Conservation (phyloP, 2,888 invertebrate genomes). For the Crepidodera aurea region DNA sequence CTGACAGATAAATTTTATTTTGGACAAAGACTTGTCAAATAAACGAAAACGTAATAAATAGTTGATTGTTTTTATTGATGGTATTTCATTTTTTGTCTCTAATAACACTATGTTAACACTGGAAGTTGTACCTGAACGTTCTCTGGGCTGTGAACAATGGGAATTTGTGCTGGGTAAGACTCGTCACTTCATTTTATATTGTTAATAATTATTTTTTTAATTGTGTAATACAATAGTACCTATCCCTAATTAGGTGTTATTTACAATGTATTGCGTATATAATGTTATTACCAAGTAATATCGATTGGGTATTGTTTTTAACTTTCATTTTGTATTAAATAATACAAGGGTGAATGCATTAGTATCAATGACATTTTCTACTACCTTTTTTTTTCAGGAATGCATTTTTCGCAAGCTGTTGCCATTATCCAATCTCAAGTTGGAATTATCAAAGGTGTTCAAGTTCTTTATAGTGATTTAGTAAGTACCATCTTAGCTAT, state of each 20-base stretch:
- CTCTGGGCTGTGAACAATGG: constrained; percentile 97
- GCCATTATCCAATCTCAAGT: constrained; percentile 97
- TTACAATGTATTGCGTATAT: constrained; percentile 13
- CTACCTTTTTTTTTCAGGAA: constrained; percentile 68
- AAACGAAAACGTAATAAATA: constrained; percentile 37
- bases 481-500: constrained; percentile 64
- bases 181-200: constrained; percentile 30
- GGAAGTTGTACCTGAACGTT: constrained; percentile 95
- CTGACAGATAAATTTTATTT: constrained; percentile 40
- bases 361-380: background rate
- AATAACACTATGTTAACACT: constrained; percentile 85
- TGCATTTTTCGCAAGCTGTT: constrained; percentile 98
- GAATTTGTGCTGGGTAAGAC: constrained; percentile 93
- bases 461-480: constrained; percentile 95
- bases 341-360: no score
- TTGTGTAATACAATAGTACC: constrained; percentile 27
- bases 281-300: background rate
- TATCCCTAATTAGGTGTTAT: constrained; percentile 3
- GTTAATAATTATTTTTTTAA: constrained; percentile 31
- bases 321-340: no score
- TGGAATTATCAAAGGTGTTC: constrained; percentile 92
- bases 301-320: background rate
- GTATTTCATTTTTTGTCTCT: constrained; percentile 22
- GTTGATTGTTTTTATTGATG: constrained; percentile 27
- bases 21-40: constrained; percentile 40